Conservation (phyloP, 2,797 vertebrate species). For the Paguma larvata region DNA sequence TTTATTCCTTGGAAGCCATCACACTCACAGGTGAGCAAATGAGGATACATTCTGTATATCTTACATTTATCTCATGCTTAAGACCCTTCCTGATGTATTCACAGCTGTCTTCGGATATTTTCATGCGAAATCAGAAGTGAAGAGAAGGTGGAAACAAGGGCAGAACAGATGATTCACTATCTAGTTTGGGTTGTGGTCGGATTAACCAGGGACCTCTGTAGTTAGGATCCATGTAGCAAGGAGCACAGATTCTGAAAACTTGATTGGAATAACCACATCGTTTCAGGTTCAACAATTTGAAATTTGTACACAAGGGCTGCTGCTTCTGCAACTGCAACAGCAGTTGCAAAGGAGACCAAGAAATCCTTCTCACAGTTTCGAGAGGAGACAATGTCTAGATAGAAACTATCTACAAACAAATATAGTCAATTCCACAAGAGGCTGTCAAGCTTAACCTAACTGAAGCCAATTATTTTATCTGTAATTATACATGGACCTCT, state of each 20-base stretch:
- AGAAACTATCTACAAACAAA: slow-evolving; percentile 57
- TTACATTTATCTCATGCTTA: not conserved
- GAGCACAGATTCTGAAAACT: not conserved
- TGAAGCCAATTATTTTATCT: slow-evolving; percentile 70
- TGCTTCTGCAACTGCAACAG: not conserved
- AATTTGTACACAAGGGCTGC: not conserved
- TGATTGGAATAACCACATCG: not conserved
- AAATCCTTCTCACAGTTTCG: not conserved
- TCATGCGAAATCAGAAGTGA: not conserved
- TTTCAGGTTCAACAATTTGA: not conserved
- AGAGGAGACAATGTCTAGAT: not conserved
- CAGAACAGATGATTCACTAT: too few relatives aligned
- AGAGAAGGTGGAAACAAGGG: not conserved
- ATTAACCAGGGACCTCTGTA: not conserved
- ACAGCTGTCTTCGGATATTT: not conserved
- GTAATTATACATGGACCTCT: slow-evolving; percentile 38
- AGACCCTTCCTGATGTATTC: not conserved
- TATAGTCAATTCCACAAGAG: slow-evolving; percentile 57
- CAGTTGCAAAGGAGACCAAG: not conserved
- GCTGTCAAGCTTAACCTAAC: slow-evolving; percentile 56
- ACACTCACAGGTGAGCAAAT: not conserved
- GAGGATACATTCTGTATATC: not conserved
- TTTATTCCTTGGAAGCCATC: not conserved
- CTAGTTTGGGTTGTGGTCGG: not conserved
- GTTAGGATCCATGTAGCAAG: too few relatives aligned